Percentiles rank a stretch among this genome's conserved stretches.
Evolutionary conservation across 2,113 vertebrate genomes (phyloP).

Genomic region (Tenrec ecaudatus): DNA sequence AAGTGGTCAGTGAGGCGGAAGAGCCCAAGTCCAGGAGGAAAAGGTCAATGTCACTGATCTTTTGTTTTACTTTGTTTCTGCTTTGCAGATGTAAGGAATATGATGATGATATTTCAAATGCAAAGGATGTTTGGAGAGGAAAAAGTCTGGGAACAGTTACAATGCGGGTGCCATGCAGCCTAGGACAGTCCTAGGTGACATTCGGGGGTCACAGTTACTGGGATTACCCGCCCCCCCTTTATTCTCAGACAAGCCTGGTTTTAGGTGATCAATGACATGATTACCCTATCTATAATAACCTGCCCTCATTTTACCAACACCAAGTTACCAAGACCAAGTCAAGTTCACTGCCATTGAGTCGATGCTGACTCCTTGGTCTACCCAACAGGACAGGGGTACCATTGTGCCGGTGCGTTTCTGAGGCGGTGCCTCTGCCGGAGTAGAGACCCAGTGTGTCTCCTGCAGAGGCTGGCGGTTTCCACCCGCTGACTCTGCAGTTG

Average conservation of each 20-base stretch:
- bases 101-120: neutral
- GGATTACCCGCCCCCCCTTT: neutral
- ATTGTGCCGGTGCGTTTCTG: too few relatives aligned
- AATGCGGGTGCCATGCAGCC: neutral
- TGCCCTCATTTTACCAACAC: neutral
- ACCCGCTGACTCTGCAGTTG: too few relatives aligned
- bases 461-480: too few relatives aligned
- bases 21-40: neutral
- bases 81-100: conserved; percentile 29
- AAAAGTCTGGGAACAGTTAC: neutral
- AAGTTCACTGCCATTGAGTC: too few relatives aligned
- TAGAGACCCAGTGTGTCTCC: too few relatives aligned
- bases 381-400: too few relatives aligned
- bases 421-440: too few relatives aligned
- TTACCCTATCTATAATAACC: neutral
- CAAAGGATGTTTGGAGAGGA: neutral
- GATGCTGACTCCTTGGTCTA: too few relatives aligned
- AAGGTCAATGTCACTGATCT: neutral
- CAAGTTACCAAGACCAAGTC: neutral
- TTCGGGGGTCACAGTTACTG: neutral
- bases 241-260: conserved; percentile 8
- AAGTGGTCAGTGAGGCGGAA: neutral
- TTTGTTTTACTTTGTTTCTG: neutral
- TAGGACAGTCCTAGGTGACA: neutral
- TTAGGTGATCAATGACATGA: neutral